phyloP scores from a whole-genome alignment of 1,140 invertebrate genomes.

The Eubasilissa regina region DNA sequence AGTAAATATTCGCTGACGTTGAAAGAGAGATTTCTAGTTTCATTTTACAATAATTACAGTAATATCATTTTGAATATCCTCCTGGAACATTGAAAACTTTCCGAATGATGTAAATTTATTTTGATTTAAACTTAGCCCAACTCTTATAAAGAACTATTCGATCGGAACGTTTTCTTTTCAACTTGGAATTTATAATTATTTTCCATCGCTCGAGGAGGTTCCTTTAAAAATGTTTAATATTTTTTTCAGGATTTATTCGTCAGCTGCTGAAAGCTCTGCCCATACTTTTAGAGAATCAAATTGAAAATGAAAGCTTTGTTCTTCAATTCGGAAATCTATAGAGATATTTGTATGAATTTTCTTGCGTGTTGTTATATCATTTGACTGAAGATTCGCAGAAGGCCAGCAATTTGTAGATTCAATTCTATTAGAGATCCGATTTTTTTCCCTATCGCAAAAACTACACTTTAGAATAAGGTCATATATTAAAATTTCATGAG shows the following conservation, averaged over 20 bases:
- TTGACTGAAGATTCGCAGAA: neutral
- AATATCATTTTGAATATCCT: slow-evolving; percentile 41
- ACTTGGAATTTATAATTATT: neutral
- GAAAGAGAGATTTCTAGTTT: slow-evolving; percentile 35
- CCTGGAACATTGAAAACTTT: neutral
- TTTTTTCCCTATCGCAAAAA: neutral
- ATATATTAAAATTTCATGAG: neutral
- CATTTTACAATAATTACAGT: slow-evolving; percentile 51
- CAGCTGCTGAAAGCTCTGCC: slow-evolving; percentile 9
- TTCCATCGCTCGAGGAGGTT: too few species aligned
- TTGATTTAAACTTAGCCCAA: neutral
- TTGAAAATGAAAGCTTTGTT: slow-evolving; percentile 9
- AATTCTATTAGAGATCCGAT: neutral
- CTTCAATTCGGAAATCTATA: slow-evolving; percentile 4
- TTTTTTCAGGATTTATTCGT: neutral
- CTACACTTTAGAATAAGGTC: neutral
- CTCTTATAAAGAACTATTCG: neutral
- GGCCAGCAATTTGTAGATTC: slow-evolving; percentile 1
- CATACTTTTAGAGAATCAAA: slow-evolving; percentile 9
- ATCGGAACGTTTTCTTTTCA: neutral
- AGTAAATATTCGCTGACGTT: slow-evolving; percentile 53
- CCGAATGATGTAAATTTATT: neutral
- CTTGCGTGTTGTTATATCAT: neutral
- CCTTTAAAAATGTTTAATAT: neutral
- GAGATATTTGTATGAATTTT: neutral